Conservation (phyloP, 2,113 vertebrate species). For the Cisticola juncidis region DNA sequence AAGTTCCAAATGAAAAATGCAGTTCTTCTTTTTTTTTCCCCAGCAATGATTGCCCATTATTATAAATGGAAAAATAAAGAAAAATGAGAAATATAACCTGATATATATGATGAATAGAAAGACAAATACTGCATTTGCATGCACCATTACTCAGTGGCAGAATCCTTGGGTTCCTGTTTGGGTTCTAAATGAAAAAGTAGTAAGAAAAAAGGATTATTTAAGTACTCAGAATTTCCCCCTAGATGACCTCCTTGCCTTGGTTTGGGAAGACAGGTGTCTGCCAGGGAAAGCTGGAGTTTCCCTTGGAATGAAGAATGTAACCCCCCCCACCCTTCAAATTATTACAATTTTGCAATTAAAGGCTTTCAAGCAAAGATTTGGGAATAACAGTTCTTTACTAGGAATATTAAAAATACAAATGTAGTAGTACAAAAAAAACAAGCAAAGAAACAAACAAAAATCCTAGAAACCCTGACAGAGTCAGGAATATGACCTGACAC, state of each 20-base stretch:
- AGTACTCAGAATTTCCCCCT: not conserved
- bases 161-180: not conserved
- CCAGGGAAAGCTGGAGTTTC: too few species aligned
- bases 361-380: too few species aligned
- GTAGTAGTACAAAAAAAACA: too few species aligned
- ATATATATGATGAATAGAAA: not conserved
- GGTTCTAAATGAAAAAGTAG: not conserved
- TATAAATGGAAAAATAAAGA: conserved; percentile 13
- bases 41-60: not conserved
- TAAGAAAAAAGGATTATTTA: not conserved
- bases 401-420: too few species aligned
- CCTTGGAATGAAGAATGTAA: too few species aligned
- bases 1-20: not conserved
- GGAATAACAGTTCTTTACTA: too few species aligned
- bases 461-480: too few species aligned
- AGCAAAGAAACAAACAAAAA: too few species aligned
- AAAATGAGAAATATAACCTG: not conserved
- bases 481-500: too few species aligned
- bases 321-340: too few species aligned
- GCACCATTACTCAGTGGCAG: not conserved
- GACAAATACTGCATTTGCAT: not conserved
- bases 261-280: too few species aligned
- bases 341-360: too few species aligned
- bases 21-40: not conserved
- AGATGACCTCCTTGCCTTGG: not conserved